phyloP scores from a whole-genome alignment of 2,113 vertebrate genomes.

The Terrapene triunguis region DNA sequence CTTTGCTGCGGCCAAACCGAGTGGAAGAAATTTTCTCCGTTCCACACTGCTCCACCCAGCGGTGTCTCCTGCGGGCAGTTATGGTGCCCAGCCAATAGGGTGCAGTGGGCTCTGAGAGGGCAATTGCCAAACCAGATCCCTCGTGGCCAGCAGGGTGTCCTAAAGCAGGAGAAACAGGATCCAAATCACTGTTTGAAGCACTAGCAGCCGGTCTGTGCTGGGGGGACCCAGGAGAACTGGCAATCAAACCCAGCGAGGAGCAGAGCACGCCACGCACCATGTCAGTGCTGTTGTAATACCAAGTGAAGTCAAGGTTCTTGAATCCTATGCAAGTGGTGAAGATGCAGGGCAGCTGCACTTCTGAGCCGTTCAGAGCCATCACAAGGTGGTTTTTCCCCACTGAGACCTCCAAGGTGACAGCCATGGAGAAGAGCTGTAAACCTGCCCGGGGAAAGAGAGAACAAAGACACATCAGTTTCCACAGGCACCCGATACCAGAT shows the following conservation, averaged over 20 bases:
- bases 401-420: slow-evolving; percentile 87
- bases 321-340: slow-evolving; percentile 94
- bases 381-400: slow-evolving; percentile 90
- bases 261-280: slow-evolving; percentile 17
- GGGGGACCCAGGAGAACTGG: neutral
- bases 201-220: neutral
- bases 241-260: neutral
- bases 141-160: neutral
- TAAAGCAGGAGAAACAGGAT: neutral
- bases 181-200: neutral
- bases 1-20: neutral
- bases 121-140: neutral
- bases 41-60: no score
- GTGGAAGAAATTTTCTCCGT: no score
- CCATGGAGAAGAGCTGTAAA: slow-evolving; percentile 50
- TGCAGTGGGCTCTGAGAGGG: neutral
- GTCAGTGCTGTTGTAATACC: slow-evolving; percentile 82
- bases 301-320: slow-evolving; percentile 87
- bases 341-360: slow-evolving; percentile 88
- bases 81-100: neutral
- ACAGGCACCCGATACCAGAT: neutral
- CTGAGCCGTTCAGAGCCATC: slow-evolving; percentile 89
- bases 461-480: neutral
- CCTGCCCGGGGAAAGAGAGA: slow-evolving; percentile 40
- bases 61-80: no score